Base-by-base conservation (phyloP, 2,888 invertebrate genomes). In the Archaeoteleia sp. region DNA sequence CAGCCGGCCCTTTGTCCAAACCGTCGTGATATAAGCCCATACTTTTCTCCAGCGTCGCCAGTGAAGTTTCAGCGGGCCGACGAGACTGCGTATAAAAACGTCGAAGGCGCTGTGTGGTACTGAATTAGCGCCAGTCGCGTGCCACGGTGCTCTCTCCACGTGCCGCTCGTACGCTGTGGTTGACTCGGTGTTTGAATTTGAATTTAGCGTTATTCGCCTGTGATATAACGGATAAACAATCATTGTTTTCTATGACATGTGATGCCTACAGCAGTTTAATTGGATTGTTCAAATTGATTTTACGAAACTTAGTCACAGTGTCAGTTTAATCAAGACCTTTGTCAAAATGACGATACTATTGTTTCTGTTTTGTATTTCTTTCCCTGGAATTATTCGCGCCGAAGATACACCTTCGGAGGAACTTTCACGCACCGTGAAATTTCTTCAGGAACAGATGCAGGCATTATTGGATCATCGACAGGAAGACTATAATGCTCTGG, bases 401-500 rank as follows among this genome's bases (percentile, higher is more conserved):
- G 49, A 63, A 12, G 62, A 55, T 15, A 13, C 54, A 6, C 20
- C 49, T 9, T 13, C 51, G 12, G 73, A 80, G 63, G 83, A 86
- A 57, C 76, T 87, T 30, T 80, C 83, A 23, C 85, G 83, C 67
- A 86, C 87, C 70, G 83, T 89, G 72, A 84, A 85, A 73, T 81
- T 88, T 66, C 79, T 89, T 30, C 86, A 86, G 71, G 88, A 87
- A 77, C 88, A 89, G 83, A 87, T 89, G 80, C 86, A 83, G 58
- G 87, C 86, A 15, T 81, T 89, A 9, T 74, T 88, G 67, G 87
- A 88, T 65, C 85, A 87, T 70, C 82, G 89, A 30, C 86, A 87
- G 60, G 87, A 88, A 74, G 89, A 89, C 80, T 86, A 88, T 74
- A 84, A 86, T 53, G 87, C 86, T 51, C 86, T 88, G 58, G 88